These are phyloP conservation scores for Unio pictorum DNA, from an alignment of 2,888 invertebrate species.

Conservation along the genomic window DNA sequence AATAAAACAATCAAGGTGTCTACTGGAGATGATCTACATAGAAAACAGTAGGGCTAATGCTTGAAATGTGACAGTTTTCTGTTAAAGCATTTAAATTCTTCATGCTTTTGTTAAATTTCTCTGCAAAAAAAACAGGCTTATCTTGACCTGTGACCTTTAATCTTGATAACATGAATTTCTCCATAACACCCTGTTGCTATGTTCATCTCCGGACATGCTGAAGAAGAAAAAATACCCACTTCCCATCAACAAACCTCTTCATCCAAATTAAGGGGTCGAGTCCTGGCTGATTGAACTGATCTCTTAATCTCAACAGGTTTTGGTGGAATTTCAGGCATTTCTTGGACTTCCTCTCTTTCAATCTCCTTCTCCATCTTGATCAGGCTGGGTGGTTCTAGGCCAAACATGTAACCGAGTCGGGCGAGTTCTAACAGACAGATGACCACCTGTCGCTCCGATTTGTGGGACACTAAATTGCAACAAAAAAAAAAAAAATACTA, in stretches of 20 bases:
- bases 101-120: no score
- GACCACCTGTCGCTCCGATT: conserved; percentile 87
- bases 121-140: no score
- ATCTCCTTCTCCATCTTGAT: conserved; percentile 90
- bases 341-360: conserved; percentile 79
- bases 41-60: no score
- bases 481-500: not conserved
- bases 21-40: no score
- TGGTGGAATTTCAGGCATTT: conserved; percentile 18
- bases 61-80: no score
- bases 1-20: no score
- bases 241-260: conserved; percentile 34
- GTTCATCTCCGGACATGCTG: no score
- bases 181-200: no score
- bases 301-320: conserved; percentile 13
- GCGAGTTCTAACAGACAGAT: conserved; percentile 89
- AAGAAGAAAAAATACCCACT: no score
- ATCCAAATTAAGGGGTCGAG: conserved; percentile 38
- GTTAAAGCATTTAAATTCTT: no score
- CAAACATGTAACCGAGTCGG: conserved; percentile 81
- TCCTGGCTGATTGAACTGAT: conserved; percentile 19
- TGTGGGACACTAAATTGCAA: conserved; percentile 80
- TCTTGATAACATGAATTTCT: no score
- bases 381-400: conserved; percentile 85
- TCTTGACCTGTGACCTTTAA: no score